These are phyloP conservation scores for Hoplostethus atlanticus DNA, from an alignment of 2,797 vertebrate genomes.

Conservation along the genomic window DNA sequence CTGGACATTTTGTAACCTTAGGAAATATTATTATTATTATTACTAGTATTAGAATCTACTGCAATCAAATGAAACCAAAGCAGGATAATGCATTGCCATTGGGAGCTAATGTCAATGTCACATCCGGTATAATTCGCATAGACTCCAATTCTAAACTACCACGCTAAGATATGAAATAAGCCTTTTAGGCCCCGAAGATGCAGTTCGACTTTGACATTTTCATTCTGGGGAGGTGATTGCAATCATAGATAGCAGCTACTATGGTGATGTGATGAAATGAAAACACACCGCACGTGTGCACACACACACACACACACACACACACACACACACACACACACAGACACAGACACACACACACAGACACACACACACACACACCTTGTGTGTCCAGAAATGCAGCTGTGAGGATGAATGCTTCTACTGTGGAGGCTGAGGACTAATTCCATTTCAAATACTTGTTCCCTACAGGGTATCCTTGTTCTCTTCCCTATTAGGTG, in stretches of 20 bases:
- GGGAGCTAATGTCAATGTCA: conserved; percentile 60
- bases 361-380: conserved; percentile 38
- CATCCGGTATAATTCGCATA: conserved; percentile 39
- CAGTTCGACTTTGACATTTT: conserved; percentile 65
- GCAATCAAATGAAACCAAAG: conserved; percentile 41
- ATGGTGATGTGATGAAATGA: conserved; percentile 40
- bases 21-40: conserved; percentile 48
- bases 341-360: conserved; percentile 34
- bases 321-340: conserved; percentile 34
- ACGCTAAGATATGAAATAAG: conserved; percentile 51
- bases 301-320: conserved; percentile 24
- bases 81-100: conserved; percentile 43
- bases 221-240: conserved; percentile 75
- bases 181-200: conserved; percentile 54
- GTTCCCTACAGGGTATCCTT: conserved; percentile 6
- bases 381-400: conserved; percentile 76
- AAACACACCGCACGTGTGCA: conserved; percentile 32
- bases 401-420: conserved; percentile 84
- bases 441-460: conserved; percentile 71
- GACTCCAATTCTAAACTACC: conserved; percentile 44
- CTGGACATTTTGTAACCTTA: conserved; percentile 28
- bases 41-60: conserved; percentile 53
- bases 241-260: conserved; percentile 73
- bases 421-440: conserved; percentile 77
- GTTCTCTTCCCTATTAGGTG: conserved; percentile 47